Evolutionary conservation across 1,140 invertebrate genomes (phyloP).

Genomic region (Riptortus pedestris): DNA sequence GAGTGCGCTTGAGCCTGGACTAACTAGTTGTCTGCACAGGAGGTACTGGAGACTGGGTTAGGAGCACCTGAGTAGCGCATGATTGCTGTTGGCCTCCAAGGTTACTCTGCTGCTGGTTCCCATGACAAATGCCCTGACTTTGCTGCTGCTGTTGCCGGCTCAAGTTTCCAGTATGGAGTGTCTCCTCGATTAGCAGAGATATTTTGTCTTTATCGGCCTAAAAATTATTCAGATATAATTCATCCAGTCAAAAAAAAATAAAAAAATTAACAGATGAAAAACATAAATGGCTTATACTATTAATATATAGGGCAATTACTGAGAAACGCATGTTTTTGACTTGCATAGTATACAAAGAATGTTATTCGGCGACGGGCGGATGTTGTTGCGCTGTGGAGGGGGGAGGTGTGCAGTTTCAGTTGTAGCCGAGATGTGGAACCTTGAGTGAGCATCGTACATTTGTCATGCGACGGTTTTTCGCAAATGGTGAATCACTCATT

Average conservation of each 20-base stretch:
- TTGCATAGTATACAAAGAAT: too few species aligned
- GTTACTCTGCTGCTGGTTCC: slow-evolving; percentile 19
- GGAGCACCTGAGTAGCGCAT: slow-evolving; percentile 25
- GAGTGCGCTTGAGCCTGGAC: slow-evolving; percentile 13
- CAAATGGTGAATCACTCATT: too few species aligned
- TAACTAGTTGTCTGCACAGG: slow-evolving; percentile 39
- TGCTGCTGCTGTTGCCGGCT: slow-evolving; percentile 16
- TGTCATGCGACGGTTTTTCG: too few species aligned
- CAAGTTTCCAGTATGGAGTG: slow-evolving; percentile 46
- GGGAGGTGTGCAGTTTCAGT: too few species aligned
- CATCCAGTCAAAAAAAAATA: too few species aligned
- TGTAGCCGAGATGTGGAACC: too few species aligned
- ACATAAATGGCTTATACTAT: too few species aligned
- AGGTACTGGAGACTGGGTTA: slow-evolving; percentile 33
- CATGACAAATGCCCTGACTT: slow-evolving; percentile 20
- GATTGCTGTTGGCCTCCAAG: background rate
- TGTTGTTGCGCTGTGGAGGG: too few species aligned
- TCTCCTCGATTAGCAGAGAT: slow-evolving; percentile 58
- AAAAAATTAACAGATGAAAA: too few species aligned
- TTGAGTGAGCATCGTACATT: too few species aligned
- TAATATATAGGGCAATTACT: background rate
- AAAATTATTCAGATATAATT: slow-evolving; percentile 33
- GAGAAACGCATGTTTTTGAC: too few species aligned
- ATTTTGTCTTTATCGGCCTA: slow-evolving; percentile 61
- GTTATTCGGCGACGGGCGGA: background rate